Percentiles rank a stretch among this genome's conserved stretches.
These are phyloP conservation scores for Scaptomyza pallida DNA, from an alignment of 1,140 invertebrate species.

Conservation along the genomic window DNA sequence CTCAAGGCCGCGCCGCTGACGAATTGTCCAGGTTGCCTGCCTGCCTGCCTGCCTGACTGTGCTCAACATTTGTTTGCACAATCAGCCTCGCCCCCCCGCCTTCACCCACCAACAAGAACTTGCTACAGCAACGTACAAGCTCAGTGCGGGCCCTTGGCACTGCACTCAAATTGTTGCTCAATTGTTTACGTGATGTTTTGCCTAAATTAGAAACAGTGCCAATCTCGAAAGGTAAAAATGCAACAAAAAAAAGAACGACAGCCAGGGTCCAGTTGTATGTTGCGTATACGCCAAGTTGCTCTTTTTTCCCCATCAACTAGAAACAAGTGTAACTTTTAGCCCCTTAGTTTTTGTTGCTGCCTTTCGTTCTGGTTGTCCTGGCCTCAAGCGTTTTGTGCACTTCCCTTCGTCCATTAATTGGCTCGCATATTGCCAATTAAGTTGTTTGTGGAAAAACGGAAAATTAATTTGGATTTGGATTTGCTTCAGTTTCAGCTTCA, in stretches of 20 bases:
- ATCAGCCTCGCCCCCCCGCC: conserved; percentile 29
- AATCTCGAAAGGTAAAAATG: neutral
- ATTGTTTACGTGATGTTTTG: conserved; percentile 80
- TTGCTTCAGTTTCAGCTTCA: conserved; percentile 36
- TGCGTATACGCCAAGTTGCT: conserved; percentile 68
- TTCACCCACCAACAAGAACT: conserved; percentile 4
- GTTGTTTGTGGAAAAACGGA: conserved; percentile 67
- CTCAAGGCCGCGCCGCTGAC: conserved; percentile 67
- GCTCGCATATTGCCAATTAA: conserved; percentile 77
- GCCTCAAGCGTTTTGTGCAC: conserved; percentile 35
- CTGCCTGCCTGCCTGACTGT: no score
- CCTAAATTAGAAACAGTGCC: conserved; percentile 62
- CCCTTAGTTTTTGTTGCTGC: neutral
- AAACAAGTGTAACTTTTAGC: conserved; percentile 59
- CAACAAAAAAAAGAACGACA: no score
- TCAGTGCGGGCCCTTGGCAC: neutral
- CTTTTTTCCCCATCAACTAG: conserved; percentile 24
- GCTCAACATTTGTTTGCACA: conserved; percentile 30
- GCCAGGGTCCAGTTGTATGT: conserved; percentile 36
- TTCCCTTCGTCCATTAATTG: conserved; percentile 61
- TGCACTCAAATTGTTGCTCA: conserved; percentile 61
- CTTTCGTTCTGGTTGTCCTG: conserved; percentile 1
- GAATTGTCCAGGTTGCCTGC: conserved; percentile 59
- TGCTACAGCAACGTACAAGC: neutral
- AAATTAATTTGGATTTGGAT: conserved; percentile 77